Conservation (phyloP, 2,888 invertebrate species). For the Cataglyphis albicans region DNA sequence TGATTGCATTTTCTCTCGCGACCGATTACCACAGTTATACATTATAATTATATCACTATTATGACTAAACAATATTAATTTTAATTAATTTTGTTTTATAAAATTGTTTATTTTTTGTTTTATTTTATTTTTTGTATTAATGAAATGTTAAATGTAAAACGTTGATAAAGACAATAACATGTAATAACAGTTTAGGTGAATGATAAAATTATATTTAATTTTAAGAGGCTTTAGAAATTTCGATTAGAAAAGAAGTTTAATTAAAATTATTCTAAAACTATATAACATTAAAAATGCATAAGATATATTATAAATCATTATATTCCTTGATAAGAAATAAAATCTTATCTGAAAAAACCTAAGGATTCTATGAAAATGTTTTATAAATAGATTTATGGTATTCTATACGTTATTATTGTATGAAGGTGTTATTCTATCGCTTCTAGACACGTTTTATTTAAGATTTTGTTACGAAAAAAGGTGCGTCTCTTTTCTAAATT, state of each 20-base stretch:
- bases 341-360: background rate
- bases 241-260: background rate
- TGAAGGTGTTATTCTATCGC: background rate
- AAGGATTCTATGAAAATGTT: background rate
- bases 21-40: background rate
- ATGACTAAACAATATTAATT: background rate
- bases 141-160: background rate
- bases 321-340: background rate
- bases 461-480: background rate
- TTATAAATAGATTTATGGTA: background rate
- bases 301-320: background rate
- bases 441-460: background rate
- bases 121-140: background rate
- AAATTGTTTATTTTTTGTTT: background rate
- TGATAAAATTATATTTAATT: background rate
- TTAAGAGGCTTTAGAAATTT: background rate
- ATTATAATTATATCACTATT: background rate
- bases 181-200: background rate
- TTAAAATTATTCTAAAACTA: background rate
- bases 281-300: background rate
- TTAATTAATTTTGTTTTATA: background rate
- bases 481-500: background rate
- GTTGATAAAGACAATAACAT: background rate
- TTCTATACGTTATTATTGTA: background rate
- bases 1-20: background rate